A percentile compares a stretch with the other conserved stretches of the same genome.
These are phyloP conservation scores for Pollenia amentaria DNA, from an alignment of 2,888 invertebrate species.

Conservation along the genomic window DNA sequence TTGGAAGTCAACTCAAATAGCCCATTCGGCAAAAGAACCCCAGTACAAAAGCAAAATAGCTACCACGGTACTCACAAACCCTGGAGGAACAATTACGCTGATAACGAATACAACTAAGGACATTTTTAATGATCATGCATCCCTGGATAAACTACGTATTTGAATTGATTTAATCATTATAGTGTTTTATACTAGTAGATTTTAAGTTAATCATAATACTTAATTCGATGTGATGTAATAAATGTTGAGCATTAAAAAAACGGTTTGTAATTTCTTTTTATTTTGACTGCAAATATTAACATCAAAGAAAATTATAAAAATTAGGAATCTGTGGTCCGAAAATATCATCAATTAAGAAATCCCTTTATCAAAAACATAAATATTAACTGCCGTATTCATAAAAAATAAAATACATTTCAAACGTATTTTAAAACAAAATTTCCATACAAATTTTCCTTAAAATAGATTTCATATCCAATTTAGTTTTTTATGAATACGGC, in stretches of 20 bases:
- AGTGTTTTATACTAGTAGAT: not conserved
- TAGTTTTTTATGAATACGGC: too few relatives aligned
- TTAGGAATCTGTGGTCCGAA: too few relatives aligned
- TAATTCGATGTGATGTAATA: constrained; percentile 36
- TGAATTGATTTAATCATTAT: not conserved
- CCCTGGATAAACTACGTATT: not conserved
- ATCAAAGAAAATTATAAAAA: too few relatives aligned
- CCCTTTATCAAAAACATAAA: too few relatives aligned
- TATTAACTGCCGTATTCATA: too few relatives aligned
- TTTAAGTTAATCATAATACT: constrained; percentile 10
- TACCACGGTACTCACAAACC: constrained; percentile 76
- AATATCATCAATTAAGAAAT: too few relatives aligned
- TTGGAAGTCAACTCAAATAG: constrained; percentile 81
- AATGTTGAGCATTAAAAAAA: constrained; percentile 39
- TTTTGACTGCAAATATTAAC: too few relatives aligned
- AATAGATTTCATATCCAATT: too few relatives aligned
- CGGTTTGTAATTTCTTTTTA: not conserved
- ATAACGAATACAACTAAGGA: constrained; percentile 9
- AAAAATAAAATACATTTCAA: too few relatives aligned
- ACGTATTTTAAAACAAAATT: too few relatives aligned
- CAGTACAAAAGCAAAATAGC: constrained; percentile 78
- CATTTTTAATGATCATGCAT: not conserved
- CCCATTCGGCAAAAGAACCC: constrained; percentile 81
- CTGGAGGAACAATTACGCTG: not conserved
- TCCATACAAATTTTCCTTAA: too few relatives aligned